Base-by-base conservation (phyloP, 1,140 invertebrate species). In the Caenorhabditis remanei region DNA sequence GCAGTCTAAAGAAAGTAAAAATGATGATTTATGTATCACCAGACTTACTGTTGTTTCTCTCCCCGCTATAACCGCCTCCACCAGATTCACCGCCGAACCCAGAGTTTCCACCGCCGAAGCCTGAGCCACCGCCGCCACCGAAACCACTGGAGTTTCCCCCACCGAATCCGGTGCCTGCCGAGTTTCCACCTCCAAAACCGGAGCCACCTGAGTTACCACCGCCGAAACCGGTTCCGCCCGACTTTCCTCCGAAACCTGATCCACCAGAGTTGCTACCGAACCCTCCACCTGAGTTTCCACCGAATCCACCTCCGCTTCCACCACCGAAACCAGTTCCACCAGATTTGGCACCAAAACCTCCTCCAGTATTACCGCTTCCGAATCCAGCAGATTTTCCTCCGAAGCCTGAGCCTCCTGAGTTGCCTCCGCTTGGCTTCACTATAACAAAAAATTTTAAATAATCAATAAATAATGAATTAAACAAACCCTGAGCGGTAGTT, bases 81-180 rank as follows among this genome's bases (percentile, higher is more conserved):
- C n/a, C n/a, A 5, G 46, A 63, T 61, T 24, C 75, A 16, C 43
- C 86, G 8, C 55, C 55, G 16, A 32, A 43, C 8, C 82, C 75
- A 53, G 50, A 63, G 79, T 63, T 48, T 53, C 65, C 65, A 24
- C 71, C 86, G 9, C 56, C 86, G 50, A 63, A 84, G 21, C 85
- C 67, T 19, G 40, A 58, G 40, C 21, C 21, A 19, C 40, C 40
- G 56, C 61, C 24, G 2, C 61, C 58, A 32, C 58, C 61, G 9
- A 63, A 63, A 16, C 61, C 61, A 40, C 6, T 16, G n/a, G 56
- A 21, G 56, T 58, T 58, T 4, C 56, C 56, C 21, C 56, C 19
- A 58, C 56, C 56, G 56, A 14, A 11, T 53, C 50, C 50, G 16
- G 50, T 11, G 50, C 9, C 50, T 53, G 13, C 56, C 8, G 56